These are phyloP conservation scores for Notodonta ziczac DNA, from an alignment of 2,888 invertebrate species.

Conservation along the genomic window DNA sequence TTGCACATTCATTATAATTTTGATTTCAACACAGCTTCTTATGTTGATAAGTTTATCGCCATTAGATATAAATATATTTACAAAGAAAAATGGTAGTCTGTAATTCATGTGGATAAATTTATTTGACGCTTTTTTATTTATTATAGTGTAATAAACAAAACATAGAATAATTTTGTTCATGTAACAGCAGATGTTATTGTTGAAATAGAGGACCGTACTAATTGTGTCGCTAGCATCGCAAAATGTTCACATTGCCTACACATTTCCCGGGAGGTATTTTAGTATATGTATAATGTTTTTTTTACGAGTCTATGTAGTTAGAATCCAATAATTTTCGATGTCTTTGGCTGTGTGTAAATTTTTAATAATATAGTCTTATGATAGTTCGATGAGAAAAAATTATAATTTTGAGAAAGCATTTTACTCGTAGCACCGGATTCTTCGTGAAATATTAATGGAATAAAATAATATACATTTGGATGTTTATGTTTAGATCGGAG, in stretches of 20 bases:
- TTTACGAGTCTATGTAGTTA: slow-evolving; percentile 73
- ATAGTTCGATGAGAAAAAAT: slow-evolving; percentile 58
- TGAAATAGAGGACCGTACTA: slow-evolving; percentile 48
- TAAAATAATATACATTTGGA: slow-evolving; percentile 66
- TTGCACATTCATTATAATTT: slow-evolving; percentile 62
- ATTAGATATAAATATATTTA: slow-evolving; percentile 65
- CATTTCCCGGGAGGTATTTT: slow-evolving; percentile 57
- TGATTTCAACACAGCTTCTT: slow-evolving; percentile 63
- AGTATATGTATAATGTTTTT: slow-evolving; percentile 64
- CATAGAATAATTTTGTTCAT: slow-evolving; percentile 48
- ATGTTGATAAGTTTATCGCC: slow-evolving; percentile 57
- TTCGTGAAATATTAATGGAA: slow-evolving; percentile 66
- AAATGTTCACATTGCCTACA: slow-evolving; percentile 84
- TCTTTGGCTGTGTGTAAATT: slow-evolving; percentile 83
- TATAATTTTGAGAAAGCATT: slow-evolving; percentile 80
- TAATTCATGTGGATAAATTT: slow-evolving; percentile 54
- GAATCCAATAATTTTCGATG: slow-evolving; percentile 78
- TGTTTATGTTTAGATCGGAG: slow-evolving; percentile 79
- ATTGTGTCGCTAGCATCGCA: slow-evolving; percentile 82
- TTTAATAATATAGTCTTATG: slow-evolving; percentile 70
- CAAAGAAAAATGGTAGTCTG: slow-evolving; percentile 81
- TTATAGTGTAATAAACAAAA: slow-evolving; percentile 52
- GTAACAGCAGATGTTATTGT: slow-evolving; percentile 53
- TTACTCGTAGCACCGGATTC: slow-evolving; percentile 70
- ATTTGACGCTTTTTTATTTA: slow-evolving; percentile 62